Evolutionary conservation across 1,140 invertebrate genomes (phyloP), one percentile per base, ranked within the genome.

Genomic region (Ephestia elutella): DNA sequence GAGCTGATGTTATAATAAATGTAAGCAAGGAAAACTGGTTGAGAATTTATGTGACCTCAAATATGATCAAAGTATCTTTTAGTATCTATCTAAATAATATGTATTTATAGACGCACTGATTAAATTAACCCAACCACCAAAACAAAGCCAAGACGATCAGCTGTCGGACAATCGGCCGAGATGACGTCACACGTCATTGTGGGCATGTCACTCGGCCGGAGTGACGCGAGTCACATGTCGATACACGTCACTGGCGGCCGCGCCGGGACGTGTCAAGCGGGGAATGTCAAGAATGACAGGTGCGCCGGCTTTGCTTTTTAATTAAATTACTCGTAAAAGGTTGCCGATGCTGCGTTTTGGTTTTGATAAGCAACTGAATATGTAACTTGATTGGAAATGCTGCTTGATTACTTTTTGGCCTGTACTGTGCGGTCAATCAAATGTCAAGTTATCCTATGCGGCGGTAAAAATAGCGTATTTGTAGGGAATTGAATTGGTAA

Each of bases 201-300:
- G 0, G 30, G 48, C 48, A 38, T 44, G 54, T 56, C 49, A 35
- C 30, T 28, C 25, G 25, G 18, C 28, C 49, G 28, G 30, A 54
- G 50, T 20, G 70, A 64, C 66, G 56, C 61, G 65, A 63, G 67
- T 61, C 63, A 58, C 38, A 66, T 54, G 68, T 73, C 71, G 62
- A 61, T 68, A 64, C 19, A 63, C 65, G 63, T 73, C 67, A 67
- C 54, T 59, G 62, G 49, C 59, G 44, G n/a, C 20, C 15, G 49
- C 35, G 35, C 48, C 60, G 56, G 21, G 54, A 54, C 60, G 25
- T 57, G 60, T 54, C 58, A 54, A 32, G 17, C 38, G 50, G 38
- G 57, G 57, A 54, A 59, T 59, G 58, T 57, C 58, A 56, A 10
- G 7, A 11, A n/a, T 60, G 62, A 59, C 62, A 53, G 60, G 38